Evolutionary conservation across 2,797 vertebrate genomes (phyloP).

Genomic region (Buphagus erythrorhynchus): DNA sequence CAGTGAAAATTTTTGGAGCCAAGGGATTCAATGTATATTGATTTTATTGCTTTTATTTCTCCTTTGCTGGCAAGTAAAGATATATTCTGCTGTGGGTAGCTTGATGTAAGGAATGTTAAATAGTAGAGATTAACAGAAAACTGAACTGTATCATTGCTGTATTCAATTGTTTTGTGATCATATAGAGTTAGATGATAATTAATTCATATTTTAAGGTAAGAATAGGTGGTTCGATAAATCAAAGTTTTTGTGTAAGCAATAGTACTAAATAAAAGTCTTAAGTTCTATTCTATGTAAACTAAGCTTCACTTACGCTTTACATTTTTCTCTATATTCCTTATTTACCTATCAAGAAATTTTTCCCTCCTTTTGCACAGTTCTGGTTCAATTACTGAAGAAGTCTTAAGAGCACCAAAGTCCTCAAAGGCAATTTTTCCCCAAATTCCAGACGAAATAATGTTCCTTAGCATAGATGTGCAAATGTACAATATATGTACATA

Average conservation of each 20-base stretch:
- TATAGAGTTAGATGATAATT: not conserved
- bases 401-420: not conserved
- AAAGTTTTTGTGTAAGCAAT: not conserved
- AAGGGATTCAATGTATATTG: not conserved
- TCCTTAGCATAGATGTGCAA: not conserved
- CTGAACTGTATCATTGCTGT: not conserved
- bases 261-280: not conserved
- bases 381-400: not conserved
- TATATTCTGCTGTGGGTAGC: not conserved
- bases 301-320: not conserved
- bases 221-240: not conserved
- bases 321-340: not conserved
- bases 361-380: not conserved
- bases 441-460: not conserved
- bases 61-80: not conserved
- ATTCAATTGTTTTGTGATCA: not conserved
- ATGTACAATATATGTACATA: not conserved
- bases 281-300: not conserved
- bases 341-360: not conserved
- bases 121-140: not conserved
- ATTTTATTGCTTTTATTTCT: not conserved
- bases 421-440: not conserved
- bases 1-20: not conserved
- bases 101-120: not conserved
- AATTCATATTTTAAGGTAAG: conserved; percentile 18